These are phyloP conservation scores for Drosophila pseudoobscura DNA, from an alignment of 1,140 invertebrate species.

Conservation along the genomic window DNA sequence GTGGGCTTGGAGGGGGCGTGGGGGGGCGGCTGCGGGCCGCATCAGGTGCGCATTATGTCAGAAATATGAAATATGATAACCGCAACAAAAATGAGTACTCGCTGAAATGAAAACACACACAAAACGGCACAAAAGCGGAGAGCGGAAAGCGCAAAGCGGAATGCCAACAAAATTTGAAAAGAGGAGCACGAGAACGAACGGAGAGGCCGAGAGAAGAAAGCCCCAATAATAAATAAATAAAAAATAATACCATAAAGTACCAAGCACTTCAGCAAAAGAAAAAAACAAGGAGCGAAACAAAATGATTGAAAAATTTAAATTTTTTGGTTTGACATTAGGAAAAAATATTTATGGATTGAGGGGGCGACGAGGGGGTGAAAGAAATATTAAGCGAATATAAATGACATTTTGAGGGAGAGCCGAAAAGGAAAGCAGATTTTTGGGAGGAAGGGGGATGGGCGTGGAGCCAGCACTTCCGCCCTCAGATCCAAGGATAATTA, in stretches of 20 bases:
- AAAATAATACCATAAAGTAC: conserved; percentile 48
- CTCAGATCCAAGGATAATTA: too few species aligned
- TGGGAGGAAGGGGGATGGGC: too few species aligned
- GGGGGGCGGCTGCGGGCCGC: conserved; percentile 23
- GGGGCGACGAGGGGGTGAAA: background rate
- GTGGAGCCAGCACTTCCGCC: too few species aligned
- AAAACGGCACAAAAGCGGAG: background rate
- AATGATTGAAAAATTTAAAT: conserved; percentile 36
- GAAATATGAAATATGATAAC: conserved; percentile 71
- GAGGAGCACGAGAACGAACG: conserved; percentile 7
- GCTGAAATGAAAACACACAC: conserved; percentile 44
- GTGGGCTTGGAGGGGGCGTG: too few species aligned
- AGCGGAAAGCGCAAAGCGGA: background rate
- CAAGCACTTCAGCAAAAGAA: conserved; percentile 40
- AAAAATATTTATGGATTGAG: conserved; percentile 26
- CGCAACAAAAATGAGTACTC: conserved; percentile 43
- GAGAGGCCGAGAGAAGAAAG: conserved; percentile 6
- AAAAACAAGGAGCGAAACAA: background rate
- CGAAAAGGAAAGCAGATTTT: too few species aligned
- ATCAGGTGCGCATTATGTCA: conserved; percentile 78
- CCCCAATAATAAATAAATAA: conserved; percentile 42
- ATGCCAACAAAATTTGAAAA: background rate
- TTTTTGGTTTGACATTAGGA: conserved; percentile 32
- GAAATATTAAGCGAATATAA: conserved; percentile 31
- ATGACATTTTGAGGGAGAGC: conserved; percentile 33